Evolutionary conservation across 2,113 vertebrate species (phyloP).

Genomic region (Paradoxurus hermaphroditus): DNA sequence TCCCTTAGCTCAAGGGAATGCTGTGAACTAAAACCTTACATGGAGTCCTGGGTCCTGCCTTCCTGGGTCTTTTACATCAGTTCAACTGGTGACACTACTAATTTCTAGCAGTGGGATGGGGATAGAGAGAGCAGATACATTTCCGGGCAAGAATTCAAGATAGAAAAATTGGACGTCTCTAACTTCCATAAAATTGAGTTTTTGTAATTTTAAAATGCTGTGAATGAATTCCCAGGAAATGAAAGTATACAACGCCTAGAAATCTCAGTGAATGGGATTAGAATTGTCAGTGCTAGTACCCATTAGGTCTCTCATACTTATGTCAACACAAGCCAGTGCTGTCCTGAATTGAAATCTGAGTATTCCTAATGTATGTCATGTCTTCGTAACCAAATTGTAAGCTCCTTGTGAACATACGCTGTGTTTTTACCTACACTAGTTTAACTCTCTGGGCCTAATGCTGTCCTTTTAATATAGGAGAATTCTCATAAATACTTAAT

Average conservation of each 20-base stretch:
- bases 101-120: neutral
- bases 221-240: conserved; percentile 35
- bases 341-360: neutral
- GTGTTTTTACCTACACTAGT: neutral
- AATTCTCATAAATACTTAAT: conserved; percentile 54
- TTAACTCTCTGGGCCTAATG: conserved; percentile 21
- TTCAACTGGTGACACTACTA: neutral
- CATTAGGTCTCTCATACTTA: neutral
- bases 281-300: neutral
- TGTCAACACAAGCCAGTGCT: neutral
- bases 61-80: neutral
- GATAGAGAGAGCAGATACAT: neutral
- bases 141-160: conserved; percentile 57
- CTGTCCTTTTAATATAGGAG: neutral
- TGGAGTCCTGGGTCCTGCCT: neutral
- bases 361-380: neutral
- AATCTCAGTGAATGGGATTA: neutral
- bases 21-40: neutral
- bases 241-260: neutral
- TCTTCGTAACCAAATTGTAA: neutral
- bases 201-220: conserved; percentile 45
- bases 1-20: neutral
- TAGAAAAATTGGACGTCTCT: conserved; percentile 23
- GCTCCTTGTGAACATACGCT: neutral
- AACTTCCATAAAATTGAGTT: conserved; percentile 35